Percentiles rank a stretch among this genome's conserved stretches.
These are phyloP conservation scores for Drosophila dives DNA, from an alignment of 2,888 invertebrate genomes.

Conservation along the genomic window DNA sequence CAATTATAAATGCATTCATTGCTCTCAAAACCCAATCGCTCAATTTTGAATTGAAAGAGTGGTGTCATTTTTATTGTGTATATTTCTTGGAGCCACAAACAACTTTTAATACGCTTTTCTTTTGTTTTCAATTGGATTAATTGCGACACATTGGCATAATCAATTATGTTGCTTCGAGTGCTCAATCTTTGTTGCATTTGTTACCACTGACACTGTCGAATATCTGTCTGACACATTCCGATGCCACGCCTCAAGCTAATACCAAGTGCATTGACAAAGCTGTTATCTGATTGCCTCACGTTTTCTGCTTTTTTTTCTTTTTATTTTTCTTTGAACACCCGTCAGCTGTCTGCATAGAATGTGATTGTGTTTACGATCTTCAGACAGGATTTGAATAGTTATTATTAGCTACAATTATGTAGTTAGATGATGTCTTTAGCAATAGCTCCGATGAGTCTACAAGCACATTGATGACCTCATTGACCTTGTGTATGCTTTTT, in stretches of 20 bases:
- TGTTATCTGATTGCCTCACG: slow-evolving; percentile 44
- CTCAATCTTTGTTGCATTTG: slow-evolving; percentile 61
- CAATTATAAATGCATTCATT: slow-evolving; percentile 39
- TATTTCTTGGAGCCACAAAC: slow-evolving; percentile 46
- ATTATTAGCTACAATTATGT: slow-evolving; percentile 50
- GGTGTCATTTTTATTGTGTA: slow-evolving; percentile 37
- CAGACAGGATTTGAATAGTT: slow-evolving; percentile 39
- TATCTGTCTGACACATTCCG: slow-evolving; percentile 4
- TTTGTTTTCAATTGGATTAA: slow-evolving; percentile 54
- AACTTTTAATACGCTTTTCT: slow-evolving; percentile 59
- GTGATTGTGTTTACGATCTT: slow-evolving; percentile 58
- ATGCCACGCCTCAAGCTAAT: slow-evolving; percentile 35
- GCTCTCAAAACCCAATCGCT: slow-evolving; percentile 42
- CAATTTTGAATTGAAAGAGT: slow-evolving; percentile 41
- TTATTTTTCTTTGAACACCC: slow-evolving; percentile 11
- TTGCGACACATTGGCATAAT: slow-evolving; percentile 58
- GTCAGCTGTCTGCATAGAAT: slow-evolving; percentile 62
- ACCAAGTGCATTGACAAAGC: slow-evolving; percentile 48
- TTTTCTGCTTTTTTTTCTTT: slow-evolving; percentile 12
- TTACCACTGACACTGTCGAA: slow-evolving; percentile 31
- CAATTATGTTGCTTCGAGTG: slow-evolving; percentile 51
- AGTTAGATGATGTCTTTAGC: slow-evolving; percentile 50
- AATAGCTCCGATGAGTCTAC: slow-evolving; percentile 40
- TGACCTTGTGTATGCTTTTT: slow-evolving; percentile 47
- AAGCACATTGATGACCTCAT: slow-evolving; percentile 50